Conservation (phyloP, 2,797 vertebrate species). For the Bufotes viridis region DNA sequence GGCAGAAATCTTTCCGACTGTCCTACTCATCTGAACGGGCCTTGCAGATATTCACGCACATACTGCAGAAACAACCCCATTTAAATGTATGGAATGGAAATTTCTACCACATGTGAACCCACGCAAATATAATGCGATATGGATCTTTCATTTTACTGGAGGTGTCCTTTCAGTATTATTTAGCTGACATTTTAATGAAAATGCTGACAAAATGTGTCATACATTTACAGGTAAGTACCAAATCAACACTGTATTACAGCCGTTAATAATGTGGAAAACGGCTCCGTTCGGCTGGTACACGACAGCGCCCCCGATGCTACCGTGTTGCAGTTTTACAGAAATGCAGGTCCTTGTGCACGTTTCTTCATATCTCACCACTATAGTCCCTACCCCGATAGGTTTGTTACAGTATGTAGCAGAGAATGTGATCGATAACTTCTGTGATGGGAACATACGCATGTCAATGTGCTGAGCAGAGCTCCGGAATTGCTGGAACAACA, state of each 20-base stretch:
- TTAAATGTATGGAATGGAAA: background rate
- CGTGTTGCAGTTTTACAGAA: background rate
- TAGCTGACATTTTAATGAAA: background rate
- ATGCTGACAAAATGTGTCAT: background rate
- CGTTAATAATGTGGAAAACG: slow-evolving; percentile 1
- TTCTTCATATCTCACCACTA: background rate
- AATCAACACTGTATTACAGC: background rate
- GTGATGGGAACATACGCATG: background rate
- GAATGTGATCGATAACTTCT: background rate
- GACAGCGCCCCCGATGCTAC: background rate
- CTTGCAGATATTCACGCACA: background rate
- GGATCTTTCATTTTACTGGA: background rate
- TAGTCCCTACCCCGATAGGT: background rate
- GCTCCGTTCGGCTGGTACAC: background rate
- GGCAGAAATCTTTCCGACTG: background rate
- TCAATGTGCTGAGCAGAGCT: no score
- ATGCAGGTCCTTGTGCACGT: background rate
- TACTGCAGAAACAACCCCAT: background rate
- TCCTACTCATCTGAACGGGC: background rate
- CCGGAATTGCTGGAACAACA: background rate
- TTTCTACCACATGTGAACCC: background rate
- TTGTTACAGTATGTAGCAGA: background rate
- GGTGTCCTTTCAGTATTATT: background rate
- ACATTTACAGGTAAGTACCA: background rate
- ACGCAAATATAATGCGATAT: background rate